Conservation (phyloP, 2,113 vertebrate species). For the Pachyramphus minor region DNA sequence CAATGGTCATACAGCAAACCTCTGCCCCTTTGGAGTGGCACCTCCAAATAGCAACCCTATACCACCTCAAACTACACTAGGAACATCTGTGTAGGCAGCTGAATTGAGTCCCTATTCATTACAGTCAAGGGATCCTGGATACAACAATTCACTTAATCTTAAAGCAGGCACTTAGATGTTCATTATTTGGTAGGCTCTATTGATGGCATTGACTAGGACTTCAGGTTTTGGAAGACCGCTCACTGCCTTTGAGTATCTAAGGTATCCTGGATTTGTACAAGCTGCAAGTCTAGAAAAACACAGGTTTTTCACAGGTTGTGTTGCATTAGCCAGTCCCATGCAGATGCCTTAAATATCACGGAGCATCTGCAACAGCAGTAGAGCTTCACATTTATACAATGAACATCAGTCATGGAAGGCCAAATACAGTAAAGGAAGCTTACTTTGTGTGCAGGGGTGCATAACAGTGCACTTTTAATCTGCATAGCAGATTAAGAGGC, state of each 20-base stretch:
- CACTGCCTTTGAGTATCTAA: background rate
- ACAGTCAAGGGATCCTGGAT: background rate
- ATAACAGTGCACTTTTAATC: no score
- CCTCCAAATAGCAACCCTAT: background rate
- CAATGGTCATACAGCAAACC: background rate
- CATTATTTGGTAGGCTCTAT: background rate
- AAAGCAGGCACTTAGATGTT: background rate
- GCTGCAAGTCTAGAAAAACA: background rate
- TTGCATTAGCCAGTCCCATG: background rate
- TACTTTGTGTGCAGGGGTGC: background rate
- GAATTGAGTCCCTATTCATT: background rate
- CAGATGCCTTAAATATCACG: fast-evolving
- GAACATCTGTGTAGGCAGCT: background rate
- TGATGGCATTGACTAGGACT: background rate
- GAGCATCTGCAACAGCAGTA: background rate
- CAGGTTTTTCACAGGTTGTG: background rate
- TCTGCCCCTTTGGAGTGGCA: background rate
- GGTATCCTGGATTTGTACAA: background rate
- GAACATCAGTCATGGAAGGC: background rate
- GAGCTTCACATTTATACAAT: fast-evolving
- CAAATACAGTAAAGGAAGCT: background rate
- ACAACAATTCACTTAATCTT: fast-evolving
- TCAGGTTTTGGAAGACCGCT: background rate
- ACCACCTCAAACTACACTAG: background rate
- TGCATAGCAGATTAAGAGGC: background rate